phyloP scores from a whole-genome alignment of 1,140 invertebrate genomes.

The Caerostris darwini region DNA sequence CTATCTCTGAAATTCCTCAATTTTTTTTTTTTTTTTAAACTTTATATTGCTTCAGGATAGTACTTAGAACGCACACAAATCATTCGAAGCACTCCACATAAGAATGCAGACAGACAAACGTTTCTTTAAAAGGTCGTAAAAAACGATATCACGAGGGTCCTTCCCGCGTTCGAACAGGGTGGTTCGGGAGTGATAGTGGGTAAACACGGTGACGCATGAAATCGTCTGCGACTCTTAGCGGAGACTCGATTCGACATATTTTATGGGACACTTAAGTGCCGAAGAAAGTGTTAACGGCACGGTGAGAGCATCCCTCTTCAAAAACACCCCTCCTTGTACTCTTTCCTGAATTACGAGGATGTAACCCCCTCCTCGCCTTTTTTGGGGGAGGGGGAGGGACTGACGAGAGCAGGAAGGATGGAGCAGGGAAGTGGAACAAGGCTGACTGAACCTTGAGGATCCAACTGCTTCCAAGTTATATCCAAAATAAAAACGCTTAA shows the following conservation, averaged over 20 bases:
- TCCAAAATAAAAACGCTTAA: no score
- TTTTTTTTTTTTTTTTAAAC: no score
- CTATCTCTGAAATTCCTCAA: no score
- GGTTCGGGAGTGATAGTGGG: slow-evolving; percentile 33
- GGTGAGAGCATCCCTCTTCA: slow-evolving; percentile 43
- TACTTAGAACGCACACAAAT: neutral
- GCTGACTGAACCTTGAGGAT: neutral
- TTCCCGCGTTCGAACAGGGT: neutral
- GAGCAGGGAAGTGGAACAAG: neutral
- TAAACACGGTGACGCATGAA: slow-evolving; percentile 39
- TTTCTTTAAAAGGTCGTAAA: slow-evolving; percentile 28
- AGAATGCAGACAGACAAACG: slow-evolving; percentile 35
- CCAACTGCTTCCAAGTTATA: neutral
- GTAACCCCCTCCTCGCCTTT: neutral
- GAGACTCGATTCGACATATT: slow-evolving; percentile 32
- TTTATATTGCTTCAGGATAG: no score
- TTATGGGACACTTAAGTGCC: slow-evolving; percentile 62
- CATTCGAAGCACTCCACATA: neutral
- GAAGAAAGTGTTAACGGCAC: slow-evolving; percentile 67
- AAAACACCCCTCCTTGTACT: neutral
- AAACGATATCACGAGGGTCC: slow-evolving; percentile 9
- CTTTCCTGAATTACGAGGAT: slow-evolving; percentile 66
- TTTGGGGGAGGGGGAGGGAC: neutral
- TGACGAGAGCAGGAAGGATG: neutral
- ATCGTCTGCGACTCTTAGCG: slow-evolving; percentile 31